A percentile compares a stretch with the other conserved stretches of the same genome.
phyloP scores from a whole-genome alignment of 1,140 invertebrate species.

The Monochamus saltuarius region DNA sequence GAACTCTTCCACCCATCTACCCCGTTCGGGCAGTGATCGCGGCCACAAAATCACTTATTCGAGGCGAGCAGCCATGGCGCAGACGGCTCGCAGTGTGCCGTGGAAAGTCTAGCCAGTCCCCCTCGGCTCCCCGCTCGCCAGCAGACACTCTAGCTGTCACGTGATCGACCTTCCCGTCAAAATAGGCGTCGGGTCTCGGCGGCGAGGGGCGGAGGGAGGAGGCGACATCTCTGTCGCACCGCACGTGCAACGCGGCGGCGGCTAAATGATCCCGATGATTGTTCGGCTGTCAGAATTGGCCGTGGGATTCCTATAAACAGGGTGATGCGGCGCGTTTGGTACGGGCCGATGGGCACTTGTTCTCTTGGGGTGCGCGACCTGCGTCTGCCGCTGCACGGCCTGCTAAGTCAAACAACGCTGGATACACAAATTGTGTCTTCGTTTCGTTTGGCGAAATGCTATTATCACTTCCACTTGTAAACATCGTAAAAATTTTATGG shows the following conservation, averaged over 20 bases:
- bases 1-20: slow-evolving; percentile 31
- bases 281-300: background rate
- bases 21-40: slow-evolving; percentile 41
- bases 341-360: slow-evolving; percentile 3
- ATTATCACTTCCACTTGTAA: too few species aligned
- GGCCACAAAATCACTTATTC: slow-evolving; percentile 28
- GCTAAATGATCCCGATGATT: slow-evolving; percentile 10
- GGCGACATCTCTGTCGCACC: slow-evolving; percentile 2
- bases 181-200: slow-evolving; percentile 64
- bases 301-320: slow-evolving; percentile 13
- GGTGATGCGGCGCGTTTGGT: background rate
- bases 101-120: slow-evolving; percentile 42
- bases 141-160: slow-evolving; percentile 49
- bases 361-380: slow-evolving; percentile 9
- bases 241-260: slow-evolving; percentile 16
- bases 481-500: too few species aligned
- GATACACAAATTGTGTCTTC: too few species aligned
- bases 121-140: slow-evolving; percentile 28
- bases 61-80: slow-evolving; percentile 1
- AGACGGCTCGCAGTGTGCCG: slow-evolving; percentile 15
- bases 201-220: slow-evolving; percentile 20
- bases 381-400: background rate
- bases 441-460: too few species aligned
- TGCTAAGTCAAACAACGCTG: too few species aligned
- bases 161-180: slow-evolving; percentile 74